Evolutionary conservation across 2,888 invertebrate species (phyloP).

Genomic region (Endotricha flammealis): DNA sequence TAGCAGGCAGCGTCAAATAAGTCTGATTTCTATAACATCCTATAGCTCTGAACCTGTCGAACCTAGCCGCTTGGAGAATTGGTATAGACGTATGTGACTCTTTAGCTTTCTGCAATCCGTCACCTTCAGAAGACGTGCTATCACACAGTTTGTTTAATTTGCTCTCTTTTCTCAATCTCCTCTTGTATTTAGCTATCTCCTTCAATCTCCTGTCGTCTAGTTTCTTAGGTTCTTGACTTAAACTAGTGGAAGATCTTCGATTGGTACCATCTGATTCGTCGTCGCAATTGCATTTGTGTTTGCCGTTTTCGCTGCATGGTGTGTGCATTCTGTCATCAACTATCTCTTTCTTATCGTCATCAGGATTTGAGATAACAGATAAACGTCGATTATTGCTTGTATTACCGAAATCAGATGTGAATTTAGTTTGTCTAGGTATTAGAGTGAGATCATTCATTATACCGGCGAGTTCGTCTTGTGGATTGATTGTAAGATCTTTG

Average conservation of each 20-base stretch:
- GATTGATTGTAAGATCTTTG: conserved; percentile 41
- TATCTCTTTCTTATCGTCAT: conserved; percentile 37
- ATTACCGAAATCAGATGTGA: conserved; percentile 31
- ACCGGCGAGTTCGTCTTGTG: conserved; percentile 57
- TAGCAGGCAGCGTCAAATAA: conserved; percentile 62
- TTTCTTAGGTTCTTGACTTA: conserved; percentile 44
- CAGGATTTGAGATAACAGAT: conserved; percentile 37
- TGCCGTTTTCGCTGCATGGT: conserved; percentile 84
- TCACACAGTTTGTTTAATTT: conserved; percentile 61
- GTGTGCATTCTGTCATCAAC: conserved; percentile 85
- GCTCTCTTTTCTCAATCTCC: conserved; percentile 62
- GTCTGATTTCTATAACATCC: conserved; percentile 70
- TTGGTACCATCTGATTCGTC: conserved; percentile 80
- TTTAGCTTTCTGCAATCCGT: conserved; percentile 38
- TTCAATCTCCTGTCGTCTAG: conserved; percentile 60
- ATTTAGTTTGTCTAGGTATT: conserved; percentile 42
- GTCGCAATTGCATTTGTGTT: conserved; percentile 86
- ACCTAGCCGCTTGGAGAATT: conserved; percentile 67
- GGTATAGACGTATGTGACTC: conserved; percentile 69
- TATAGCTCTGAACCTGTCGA: conserved; percentile 66
- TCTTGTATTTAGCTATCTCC: conserved; percentile 70
- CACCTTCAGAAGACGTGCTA: conserved; percentile 66
- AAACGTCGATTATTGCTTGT: conserved; percentile 42
- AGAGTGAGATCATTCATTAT: conserved; percentile 69
- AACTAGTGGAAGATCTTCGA: conserved; percentile 34